Percentiles rank a stretch among this genome's conserved stretches.
These are phyloP conservation scores for Ophioninae sp. DNA, from an alignment of 2,888 invertebrate species.

Conservation along the genomic window DNA sequence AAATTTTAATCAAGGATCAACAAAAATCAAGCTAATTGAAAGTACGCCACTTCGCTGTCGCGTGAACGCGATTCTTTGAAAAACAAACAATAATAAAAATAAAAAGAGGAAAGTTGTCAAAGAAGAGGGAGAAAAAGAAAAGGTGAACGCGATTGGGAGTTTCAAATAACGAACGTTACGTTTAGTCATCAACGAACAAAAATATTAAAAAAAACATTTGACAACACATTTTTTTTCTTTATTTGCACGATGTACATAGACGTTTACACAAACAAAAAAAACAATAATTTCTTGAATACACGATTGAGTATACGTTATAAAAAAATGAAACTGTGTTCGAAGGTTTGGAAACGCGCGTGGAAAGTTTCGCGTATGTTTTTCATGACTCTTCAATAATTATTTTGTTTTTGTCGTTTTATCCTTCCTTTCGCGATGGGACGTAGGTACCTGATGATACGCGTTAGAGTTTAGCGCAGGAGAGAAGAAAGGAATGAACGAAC, in stretches of 20 bases:
- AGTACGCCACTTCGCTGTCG: slow-evolving; percentile 29
- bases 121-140: neutral
- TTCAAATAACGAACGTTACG: slow-evolving; percentile 12
- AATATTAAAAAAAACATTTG: slow-evolving; percentile 32
- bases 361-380: neutral
- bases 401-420: neutral
- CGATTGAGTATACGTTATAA: slow-evolving; percentile 4
- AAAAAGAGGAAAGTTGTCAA: neutral
- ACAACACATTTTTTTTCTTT: neutral
- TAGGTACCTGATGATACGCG: slow-evolving; percentile 61
- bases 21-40: slow-evolving; percentile 39
- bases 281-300: neutral
- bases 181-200: slow-evolving; percentile 43
- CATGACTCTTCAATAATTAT: neutral
- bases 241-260: slow-evolving; percentile 49
- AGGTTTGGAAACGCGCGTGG: slow-evolving; percentile 2
- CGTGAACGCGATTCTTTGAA: slow-evolving; percentile 5
- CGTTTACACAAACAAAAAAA: slow-evolving; percentile 18
- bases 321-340: slow-evolving; percentile 1
- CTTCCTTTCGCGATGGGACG: slow-evolving; percentile 54
- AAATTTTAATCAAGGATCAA: slow-evolving; percentile 48
- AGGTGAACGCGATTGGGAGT: neutral
- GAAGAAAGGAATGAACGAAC: slow-evolving; percentile 15
- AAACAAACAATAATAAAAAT: slow-evolving; percentile 4
- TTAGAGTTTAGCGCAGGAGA: slow-evolving; percentile 37